These are phyloP conservation scores for Anorthoa munda DNA, from an alignment of 2,888 invertebrate species.

Conservation along the genomic window DNA sequence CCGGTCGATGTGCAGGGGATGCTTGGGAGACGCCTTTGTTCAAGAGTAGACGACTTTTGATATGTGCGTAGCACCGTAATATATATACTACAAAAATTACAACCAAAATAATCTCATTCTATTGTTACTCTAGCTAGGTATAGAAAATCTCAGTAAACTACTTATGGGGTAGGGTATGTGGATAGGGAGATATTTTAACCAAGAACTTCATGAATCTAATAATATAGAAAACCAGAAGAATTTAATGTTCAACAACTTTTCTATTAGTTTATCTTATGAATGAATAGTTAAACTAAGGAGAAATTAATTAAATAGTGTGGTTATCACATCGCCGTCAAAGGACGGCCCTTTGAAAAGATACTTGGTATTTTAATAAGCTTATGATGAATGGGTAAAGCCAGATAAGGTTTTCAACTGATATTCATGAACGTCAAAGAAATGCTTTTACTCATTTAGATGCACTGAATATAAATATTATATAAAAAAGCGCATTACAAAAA, in stretches of 20 bases:
- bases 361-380: slow-evolving; percentile 24
- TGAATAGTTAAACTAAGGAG: slow-evolving; percentile 35
- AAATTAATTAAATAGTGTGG: slow-evolving; percentile 55
- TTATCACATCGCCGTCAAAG: slow-evolving; percentile 28
- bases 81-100: too few species aligned
- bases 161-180: background rate
- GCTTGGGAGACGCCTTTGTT: too few species aligned
- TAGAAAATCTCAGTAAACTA: background rate
- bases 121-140: too few species aligned
- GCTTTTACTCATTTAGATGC: background rate
- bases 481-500: background rate
- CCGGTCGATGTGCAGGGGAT: too few species aligned
- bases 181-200: background rate
- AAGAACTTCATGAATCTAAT: background rate
- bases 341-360: slow-evolving; percentile 1
- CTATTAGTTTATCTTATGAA: slow-evolving; percentile 28
- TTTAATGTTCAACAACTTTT: slow-evolving; percentile 24
- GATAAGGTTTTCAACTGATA: background rate
- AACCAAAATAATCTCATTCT: too few species aligned
- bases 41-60: too few species aligned
- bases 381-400: background rate
- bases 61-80: too few species aligned
- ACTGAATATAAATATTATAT: background rate
- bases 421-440: background rate
- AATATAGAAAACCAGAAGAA: slow-evolving; percentile 23